These are phyloP conservation scores for Agrilus cyanescens DNA, from an alignment of 2,888 invertebrate species.

Conservation along the genomic window DNA sequence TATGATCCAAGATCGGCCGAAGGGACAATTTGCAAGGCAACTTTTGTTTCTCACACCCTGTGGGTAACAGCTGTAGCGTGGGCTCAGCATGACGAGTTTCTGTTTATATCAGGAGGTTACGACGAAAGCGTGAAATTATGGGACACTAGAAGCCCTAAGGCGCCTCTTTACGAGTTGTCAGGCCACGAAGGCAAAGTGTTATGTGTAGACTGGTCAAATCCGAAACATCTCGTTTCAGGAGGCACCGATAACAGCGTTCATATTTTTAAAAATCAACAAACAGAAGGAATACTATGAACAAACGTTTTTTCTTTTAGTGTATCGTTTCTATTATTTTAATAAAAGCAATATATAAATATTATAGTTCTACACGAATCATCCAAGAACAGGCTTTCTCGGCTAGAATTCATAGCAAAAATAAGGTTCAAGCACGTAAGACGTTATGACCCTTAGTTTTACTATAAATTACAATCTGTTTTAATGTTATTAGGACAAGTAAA, in stretches of 20 bases:
- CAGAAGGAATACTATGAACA: no score
- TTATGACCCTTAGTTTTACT: no score
- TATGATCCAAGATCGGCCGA: slow-evolving; percentile 88
- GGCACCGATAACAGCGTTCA: slow-evolving; percentile 88
- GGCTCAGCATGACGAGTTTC: slow-evolving; percentile 69
- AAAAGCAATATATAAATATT: no score
- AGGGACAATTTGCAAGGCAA: slow-evolving; percentile 75
- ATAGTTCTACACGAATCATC: no score
- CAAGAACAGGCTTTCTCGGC: no score
- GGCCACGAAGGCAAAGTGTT: slow-evolving; percentile 92
- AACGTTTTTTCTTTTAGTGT: no score
- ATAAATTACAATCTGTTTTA: no score
- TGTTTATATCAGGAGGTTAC: slow-evolving; percentile 88
- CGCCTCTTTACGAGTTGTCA: slow-evolving; percentile 81
- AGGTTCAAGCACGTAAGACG: no score
- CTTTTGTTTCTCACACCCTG: slow-evolving; percentile 77
- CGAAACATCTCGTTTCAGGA: slow-evolving; percentile 77
- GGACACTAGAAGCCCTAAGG: slow-evolving; percentile 88
- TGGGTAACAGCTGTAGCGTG: slow-evolving; percentile 90
- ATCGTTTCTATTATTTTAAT: no score
- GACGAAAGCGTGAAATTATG: slow-evolving; percentile 88
- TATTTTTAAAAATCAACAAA: slow-evolving; percentile 51
- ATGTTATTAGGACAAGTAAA: no score
- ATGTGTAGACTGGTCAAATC: slow-evolving; percentile 88
- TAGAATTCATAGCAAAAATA: no score